phyloP scores from a whole-genome alignment of 2,797 vertebrate species.

The Oceanodroma leucorhoa region DNA sequence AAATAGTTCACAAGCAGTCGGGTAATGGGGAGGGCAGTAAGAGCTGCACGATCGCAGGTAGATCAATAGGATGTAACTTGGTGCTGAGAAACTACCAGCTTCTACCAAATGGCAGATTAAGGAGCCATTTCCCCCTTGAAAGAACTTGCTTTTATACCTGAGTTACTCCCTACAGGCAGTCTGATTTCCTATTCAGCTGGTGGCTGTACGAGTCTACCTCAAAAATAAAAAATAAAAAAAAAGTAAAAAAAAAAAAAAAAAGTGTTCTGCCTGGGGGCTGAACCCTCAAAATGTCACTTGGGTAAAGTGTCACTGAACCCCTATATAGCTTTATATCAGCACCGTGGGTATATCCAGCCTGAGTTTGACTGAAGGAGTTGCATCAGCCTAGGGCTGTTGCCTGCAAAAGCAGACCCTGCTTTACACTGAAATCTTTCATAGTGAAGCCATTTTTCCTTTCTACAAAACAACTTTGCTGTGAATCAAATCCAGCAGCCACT shows the following conservation, averaged over 20 bases:
- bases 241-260: accelerated
- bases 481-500: conserved; percentile 19
- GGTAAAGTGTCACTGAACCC: neutral
- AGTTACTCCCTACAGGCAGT: neutral
- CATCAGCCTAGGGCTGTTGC: neutral
- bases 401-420: neutral
- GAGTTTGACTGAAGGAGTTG: neutral
- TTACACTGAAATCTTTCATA: neutral
- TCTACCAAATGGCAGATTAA: conserved; percentile 26
- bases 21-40: conserved; percentile 2
- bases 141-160: neutral
- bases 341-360: neutral
- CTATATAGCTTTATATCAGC: neutral
- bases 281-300: neutral
- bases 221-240: neutral
- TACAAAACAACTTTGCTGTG: conserved; percentile 10
- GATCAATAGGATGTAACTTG: neutral
- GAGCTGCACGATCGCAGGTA: neutral
- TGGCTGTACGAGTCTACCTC: neutral
- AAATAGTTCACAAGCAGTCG: neutral
- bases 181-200: neutral
- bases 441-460: conserved; percentile 24
- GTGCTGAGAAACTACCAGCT: conserved; percentile 4
- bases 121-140: neutral
- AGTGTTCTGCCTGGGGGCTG: neutral